phyloP scores from a whole-genome alignment of 2,113 vertebrate genomes.

The Siphamia tubifer region DNA sequence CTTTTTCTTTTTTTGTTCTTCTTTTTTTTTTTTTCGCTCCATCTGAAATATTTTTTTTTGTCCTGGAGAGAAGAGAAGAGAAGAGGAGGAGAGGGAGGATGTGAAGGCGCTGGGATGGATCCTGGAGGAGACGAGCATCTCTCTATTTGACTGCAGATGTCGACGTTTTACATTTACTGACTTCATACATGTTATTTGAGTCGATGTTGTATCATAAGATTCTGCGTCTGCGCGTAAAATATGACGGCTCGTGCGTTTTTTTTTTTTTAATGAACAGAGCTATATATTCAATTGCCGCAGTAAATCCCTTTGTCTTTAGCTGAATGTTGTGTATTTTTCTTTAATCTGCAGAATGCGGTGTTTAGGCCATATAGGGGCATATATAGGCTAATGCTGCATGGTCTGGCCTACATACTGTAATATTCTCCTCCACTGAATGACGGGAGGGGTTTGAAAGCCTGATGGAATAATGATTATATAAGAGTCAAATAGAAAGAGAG shows the following conservation, averaged over 20 bases:
- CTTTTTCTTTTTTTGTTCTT: too few relatives aligned
- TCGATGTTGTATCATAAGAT: neutral
- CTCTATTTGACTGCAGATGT: constrained; percentile 28
- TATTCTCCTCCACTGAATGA: constrained; percentile 1
- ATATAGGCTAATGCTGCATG: constrained; percentile 11
- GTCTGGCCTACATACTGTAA: constrained; percentile 19
- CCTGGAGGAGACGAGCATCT: constrained; percentile 23
- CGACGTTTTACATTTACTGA: neutral
- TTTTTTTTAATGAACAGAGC: neutral
- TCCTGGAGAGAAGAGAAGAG: constrained; percentile 2
- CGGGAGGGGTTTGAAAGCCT: neutral
- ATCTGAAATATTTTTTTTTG: neutral
- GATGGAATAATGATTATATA: neutral
- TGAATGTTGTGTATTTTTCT: neutral
- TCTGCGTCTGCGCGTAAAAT: neutral
- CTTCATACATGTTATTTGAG: neutral
- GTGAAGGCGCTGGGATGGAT: constrained; percentile 29
- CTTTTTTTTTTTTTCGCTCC: neutral
- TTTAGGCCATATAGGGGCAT: neutral
- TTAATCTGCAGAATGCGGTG: neutral
- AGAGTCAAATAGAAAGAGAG: neutral
- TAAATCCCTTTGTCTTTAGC: neutral
- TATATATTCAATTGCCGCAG: neutral
- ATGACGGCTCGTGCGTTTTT: neutral
- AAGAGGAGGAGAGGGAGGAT: neutral